A percentile compares a stretch with the other conserved stretches of the same genome.
phyloP scores from a whole-genome alignment of 2,888 invertebrate species.

The Lepidonotus clava region DNA sequence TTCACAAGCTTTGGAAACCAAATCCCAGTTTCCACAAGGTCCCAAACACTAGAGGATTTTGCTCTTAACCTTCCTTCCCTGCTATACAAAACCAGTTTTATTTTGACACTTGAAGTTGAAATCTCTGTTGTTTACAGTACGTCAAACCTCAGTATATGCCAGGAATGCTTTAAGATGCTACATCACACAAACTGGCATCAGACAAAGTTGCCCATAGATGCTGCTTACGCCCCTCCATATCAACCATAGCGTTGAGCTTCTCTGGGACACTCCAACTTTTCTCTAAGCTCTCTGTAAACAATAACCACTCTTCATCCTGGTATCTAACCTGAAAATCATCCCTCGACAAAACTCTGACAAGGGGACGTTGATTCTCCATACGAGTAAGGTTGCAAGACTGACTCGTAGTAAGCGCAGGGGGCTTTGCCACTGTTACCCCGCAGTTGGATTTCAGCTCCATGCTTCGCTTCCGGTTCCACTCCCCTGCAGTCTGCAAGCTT shows the following conservation, averaged over 20 bases:
- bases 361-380: too few relatives aligned
- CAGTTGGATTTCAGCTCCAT: neutral
- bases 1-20: too few relatives aligned
- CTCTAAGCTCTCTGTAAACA: neutral
- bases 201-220: conserved; percentile 12
- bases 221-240: neutral
- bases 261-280: neutral
- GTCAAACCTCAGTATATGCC: too few relatives aligned
- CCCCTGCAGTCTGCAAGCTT: neutral
- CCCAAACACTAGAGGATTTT: too few relatives aligned
- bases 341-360: neutral
- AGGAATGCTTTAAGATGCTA: neutral
- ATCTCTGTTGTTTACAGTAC: too few relatives aligned
- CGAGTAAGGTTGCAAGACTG: neutral
- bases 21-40: too few relatives aligned
- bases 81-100: too few relatives aligned
- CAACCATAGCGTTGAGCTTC: neutral
- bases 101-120: too few relatives aligned
- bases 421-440: neutral
- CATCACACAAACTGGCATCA: neutral
- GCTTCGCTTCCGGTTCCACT: neutral
- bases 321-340: conserved; percentile 2
- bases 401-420: neutral
- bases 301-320: neutral
- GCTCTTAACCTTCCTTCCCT: too few relatives aligned